Evolutionary conservation across 2,113 vertebrate genomes (phyloP), one percentile per base, ranked within the genome.

Genomic region (Prinia subflava): DNA sequence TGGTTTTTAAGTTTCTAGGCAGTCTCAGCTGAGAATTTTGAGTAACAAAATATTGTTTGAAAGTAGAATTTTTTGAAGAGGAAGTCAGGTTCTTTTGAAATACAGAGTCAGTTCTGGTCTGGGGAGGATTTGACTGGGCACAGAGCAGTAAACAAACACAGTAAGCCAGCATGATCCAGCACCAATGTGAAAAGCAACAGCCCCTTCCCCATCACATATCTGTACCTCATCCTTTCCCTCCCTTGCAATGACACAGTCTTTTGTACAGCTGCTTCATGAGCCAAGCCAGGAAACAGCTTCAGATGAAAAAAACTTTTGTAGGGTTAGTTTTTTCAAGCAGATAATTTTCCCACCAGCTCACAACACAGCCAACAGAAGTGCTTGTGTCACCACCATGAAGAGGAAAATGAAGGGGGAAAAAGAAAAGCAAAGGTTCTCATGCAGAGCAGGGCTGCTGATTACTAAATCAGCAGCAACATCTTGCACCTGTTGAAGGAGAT

Each of bases 381-480:
- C 49, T 49, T 92, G 94, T 93, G 92, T 86, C 96, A 96, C 76
- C 76, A 63, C 76, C 3, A 28, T 47, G 55, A 86, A 93, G 79
- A 93, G 83, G 80, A 93, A 93, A 92, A 96, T n/a, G 95, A 81
- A 93, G 64, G 79, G 89, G 83, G 25, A 56, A 42, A 95, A 31
- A 89, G 52, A 92, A 67, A 95, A 94, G 86, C 92, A 80, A 70
- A 92, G 86, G 86, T 88, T 94, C 64, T 96, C 96, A 97, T 94
- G 95, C 96, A 95, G 68, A 96, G 90, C 95, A 81, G 50, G 60
- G 89, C 89, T 90, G 79, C 92, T 33, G 56, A 77, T 63, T 59
- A 33, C 56, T 67, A 63, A 18, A 85, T 52, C 92, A 83, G 67
- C 92, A 87, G 87, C 82, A 85, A 52, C 41, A 88, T 14, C 63